A percentile compares a stretch with the other conserved stretches of the same genome.
These are phyloP conservation scores for Episyrphus balteatus DNA, from an alignment of 1,140 invertebrate species.

Conservation along the genomic window DNA sequence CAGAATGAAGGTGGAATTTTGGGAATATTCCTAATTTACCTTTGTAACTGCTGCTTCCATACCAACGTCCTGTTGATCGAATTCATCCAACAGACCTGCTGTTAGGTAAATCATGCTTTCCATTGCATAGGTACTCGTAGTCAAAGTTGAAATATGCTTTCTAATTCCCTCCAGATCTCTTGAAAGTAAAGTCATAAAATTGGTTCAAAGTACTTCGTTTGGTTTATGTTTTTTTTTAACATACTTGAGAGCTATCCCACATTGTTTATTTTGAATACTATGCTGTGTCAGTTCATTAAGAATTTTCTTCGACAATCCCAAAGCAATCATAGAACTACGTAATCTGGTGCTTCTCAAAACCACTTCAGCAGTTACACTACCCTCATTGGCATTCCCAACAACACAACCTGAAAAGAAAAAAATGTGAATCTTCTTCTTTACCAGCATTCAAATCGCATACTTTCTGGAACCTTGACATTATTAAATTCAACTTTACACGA, in stretches of 20 bases:
- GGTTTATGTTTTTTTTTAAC: too few relatives aligned
- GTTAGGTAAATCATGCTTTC: slow-evolving; percentile 70
- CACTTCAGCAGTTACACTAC: slow-evolving; percentile 16
- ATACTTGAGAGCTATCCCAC: slow-evolving; percentile 34
- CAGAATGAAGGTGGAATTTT: background rate
- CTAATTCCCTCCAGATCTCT: slow-evolving; percentile 46
- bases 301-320: slow-evolving; percentile 20
- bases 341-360: slow-evolving; percentile 17
- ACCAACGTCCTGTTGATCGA: slow-evolving; percentile 53
- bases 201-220: slow-evolving; percentile 25
- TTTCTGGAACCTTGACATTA: slow-evolving; percentile 35
- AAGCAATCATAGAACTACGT: slow-evolving; percentile 13
- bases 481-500: slow-evolving; percentile 38
- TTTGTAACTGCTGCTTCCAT: slow-evolving; percentile 76
- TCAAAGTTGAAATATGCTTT: slow-evolving; percentile 45
- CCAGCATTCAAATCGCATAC: slow-evolving; percentile 7
- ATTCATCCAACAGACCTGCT: slow-evolving; percentile 54
- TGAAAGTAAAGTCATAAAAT: slow-evolving; percentile 20
- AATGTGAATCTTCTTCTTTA: background rate
- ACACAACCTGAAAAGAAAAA: slow-evolving; percentile 5
- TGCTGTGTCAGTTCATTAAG: slow-evolving; percentile 17
- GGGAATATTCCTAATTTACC: slow-evolving; percentile 34
- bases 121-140: slow-evolving; percentile 50
- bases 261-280: slow-evolving; percentile 48
- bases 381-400: slow-evolving; percentile 20